A percentile compares a stretch with the other conserved stretches of the same genome.
phyloP scores from a whole-genome alignment of 2,797 vertebrate genomes.

The Rhabdomys pumilio region DNA sequence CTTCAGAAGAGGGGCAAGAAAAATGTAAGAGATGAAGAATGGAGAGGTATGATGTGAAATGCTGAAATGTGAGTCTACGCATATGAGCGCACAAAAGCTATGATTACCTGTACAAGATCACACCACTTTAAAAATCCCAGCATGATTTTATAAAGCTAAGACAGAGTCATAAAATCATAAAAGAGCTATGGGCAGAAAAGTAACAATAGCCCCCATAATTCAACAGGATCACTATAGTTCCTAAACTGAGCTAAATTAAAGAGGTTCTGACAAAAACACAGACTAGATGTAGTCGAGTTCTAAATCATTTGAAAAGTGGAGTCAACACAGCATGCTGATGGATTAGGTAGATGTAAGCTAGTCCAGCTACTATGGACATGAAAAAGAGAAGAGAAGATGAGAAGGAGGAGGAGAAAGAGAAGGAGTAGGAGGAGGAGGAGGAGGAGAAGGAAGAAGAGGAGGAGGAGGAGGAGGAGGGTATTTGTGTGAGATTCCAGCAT shows the following conservation, averaged over 20 bases:
- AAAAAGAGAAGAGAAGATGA: neutral
- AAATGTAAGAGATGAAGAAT: neutral
- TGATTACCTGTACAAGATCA: neutral
- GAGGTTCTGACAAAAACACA: neutral
- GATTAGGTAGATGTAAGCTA: neutral
- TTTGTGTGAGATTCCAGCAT: neutral
- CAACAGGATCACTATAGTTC: neutral
- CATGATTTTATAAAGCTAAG: neutral
- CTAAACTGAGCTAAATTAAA: neutral
- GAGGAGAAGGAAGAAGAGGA: no score
- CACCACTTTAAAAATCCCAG: neutral
- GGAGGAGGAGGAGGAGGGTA: no score
- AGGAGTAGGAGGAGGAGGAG: no score
- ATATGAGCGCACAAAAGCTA: neutral
- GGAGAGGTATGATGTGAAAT: neutral
- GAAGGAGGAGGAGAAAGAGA: no score
- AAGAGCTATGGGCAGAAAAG: neutral
- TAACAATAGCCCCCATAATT: neutral
- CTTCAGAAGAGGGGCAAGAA: neutral
- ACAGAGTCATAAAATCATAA: neutral
- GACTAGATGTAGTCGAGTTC: no score
- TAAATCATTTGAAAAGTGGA: neutral
- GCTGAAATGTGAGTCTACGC: no score
- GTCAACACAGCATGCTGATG: neutral
- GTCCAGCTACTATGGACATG: no score